Conservation (phyloP, 1,140 invertebrate species). For the Drosophila arizonae region DNA sequence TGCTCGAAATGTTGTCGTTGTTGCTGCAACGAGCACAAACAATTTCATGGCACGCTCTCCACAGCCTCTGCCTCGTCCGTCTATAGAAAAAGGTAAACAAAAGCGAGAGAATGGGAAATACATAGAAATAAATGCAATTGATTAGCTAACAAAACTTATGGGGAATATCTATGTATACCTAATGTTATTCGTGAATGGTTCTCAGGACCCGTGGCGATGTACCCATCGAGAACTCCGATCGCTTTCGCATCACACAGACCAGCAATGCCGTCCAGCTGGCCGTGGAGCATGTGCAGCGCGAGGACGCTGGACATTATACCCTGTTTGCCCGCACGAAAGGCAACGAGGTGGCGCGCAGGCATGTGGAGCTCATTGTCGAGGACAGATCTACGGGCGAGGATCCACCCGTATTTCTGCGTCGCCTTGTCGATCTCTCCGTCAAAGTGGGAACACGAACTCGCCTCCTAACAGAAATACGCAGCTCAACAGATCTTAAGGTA, state of each 20-base stretch:
- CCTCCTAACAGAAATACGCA: constrained; percentile 91
- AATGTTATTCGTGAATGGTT: constrained; percentile 1
- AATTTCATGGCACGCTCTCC: constrained; percentile 76
- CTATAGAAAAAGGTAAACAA: constrained; percentile 78
- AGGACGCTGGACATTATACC: constrained; percentile 82
- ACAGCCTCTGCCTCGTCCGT: constrained; percentile 79
- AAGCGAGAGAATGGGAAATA: neutral
- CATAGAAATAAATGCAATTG: neutral
- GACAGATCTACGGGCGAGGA: constrained; percentile 85
- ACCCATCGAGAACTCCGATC: constrained; percentile 81
- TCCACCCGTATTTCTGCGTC: constrained; percentile 89
- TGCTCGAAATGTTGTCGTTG: constrained; percentile 78
- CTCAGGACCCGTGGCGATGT: constrained; percentile 74
- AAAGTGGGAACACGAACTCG: constrained; percentile 93
- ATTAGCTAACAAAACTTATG: neutral
- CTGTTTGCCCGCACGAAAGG: constrained; percentile 78
- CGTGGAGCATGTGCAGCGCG: constrained; percentile 81
- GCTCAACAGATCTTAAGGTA: constrained; percentile 90
- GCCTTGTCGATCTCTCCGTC: constrained; percentile 90
- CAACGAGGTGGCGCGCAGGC: constrained; percentile 69
- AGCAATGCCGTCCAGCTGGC: constrained; percentile 82
- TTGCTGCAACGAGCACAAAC: constrained; percentile 79
- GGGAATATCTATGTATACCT: neutral
- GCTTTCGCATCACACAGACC: constrained; percentile 81
- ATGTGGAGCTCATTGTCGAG: constrained; percentile 81